phyloP scores from a whole-genome alignment of 2,888 invertebrate genomes.

The Tetramorium bicarinatum region DNA sequence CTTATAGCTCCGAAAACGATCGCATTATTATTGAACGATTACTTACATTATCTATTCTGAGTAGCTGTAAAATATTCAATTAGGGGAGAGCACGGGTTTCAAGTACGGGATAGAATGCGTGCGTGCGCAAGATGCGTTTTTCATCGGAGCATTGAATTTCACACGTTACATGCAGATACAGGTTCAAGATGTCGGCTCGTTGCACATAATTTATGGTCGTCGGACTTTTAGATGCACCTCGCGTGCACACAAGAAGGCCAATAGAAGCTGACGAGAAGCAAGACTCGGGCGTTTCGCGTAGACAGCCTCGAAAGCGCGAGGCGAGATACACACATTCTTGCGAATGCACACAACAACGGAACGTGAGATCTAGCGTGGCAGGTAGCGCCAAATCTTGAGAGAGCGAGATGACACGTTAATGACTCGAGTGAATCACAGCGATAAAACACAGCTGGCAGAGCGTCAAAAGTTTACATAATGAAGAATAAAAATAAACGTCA shows the following conservation, averaged over 20 bases:
- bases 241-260: constrained; percentile 1
- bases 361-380: background rate
- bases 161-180: background rate
- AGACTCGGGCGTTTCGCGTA: background rate
- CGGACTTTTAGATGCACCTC: constrained; percentile 12
- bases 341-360: background rate
- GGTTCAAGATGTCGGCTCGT: background rate
- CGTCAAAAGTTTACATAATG: constrained; percentile 73
- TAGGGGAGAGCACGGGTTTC: background rate
- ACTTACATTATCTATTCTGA: constrained; percentile 8
- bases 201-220: constrained; percentile 23
- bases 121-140: background rate
- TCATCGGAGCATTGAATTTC: constrained; percentile 14
- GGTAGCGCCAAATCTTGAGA: background rate
- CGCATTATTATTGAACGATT: background rate
- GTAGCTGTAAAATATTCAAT: background rate
- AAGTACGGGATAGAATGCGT: background rate
- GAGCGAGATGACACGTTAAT: background rate
- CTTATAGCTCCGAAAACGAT: background rate
- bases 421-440: constrained; percentile 67
- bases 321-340: background rate
- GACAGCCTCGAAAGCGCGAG: background rate
- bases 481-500: constrained; percentile 67
- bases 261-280: background rate
- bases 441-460: constrained; percentile 60